Percentiles rank a stretch among this genome's conserved stretches.
phyloP scores from a whole-genome alignment of 1,140 invertebrate genomes.

The Drosophila ironensis region DNA sequence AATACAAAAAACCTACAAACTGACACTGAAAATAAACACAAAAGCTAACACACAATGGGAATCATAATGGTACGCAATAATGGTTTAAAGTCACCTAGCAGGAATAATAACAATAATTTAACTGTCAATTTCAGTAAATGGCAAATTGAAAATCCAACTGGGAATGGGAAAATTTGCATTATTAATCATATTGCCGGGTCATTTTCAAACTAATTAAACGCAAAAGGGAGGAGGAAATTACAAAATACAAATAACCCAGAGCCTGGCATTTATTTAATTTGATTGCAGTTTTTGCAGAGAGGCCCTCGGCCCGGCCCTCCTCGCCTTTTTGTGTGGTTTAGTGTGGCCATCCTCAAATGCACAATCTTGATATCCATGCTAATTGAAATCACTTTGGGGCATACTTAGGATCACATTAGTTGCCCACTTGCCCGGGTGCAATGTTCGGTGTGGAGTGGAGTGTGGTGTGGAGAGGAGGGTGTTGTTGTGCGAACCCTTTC shows the following conservation, averaged over 20 bases:
- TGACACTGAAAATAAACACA: constrained; percentile 3
- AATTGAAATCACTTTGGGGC: too few relatives aligned
- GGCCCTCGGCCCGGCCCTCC: too few relatives aligned
- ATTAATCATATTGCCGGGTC: constrained; percentile 21
- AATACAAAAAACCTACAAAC: constrained; percentile 8
- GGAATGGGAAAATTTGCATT: constrained; percentile 17
- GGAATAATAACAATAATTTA: constrained; percentile 30
- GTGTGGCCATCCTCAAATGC: too few relatives aligned
- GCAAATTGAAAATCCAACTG: constrained; percentile 30
- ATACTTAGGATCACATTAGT: too few relatives aligned
- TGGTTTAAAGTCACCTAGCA: constrained; percentile 29
- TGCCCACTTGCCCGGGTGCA: too few relatives aligned
- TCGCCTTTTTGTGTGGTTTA: too few relatives aligned
- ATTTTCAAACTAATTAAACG: constrained; percentile 38
- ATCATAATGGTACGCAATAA: not conserved
- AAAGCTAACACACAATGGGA: not conserved
- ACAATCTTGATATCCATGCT: too few relatives aligned
- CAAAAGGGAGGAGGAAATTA: constrained; percentile 11
- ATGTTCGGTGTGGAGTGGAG: too few relatives aligned
- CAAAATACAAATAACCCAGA: not conserved
- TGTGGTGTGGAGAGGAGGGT: too few relatives aligned
- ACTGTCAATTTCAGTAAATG: constrained; percentile 32
- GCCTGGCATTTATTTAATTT: too few relatives aligned
- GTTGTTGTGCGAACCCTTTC: not conserved
- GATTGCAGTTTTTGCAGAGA: too few relatives aligned